A percentile compares a stretch with the other conserved stretches of the same genome.
Conservation (phyloP, 2,888 invertebrate genomes). For the Lissonota sp. region DNA sequence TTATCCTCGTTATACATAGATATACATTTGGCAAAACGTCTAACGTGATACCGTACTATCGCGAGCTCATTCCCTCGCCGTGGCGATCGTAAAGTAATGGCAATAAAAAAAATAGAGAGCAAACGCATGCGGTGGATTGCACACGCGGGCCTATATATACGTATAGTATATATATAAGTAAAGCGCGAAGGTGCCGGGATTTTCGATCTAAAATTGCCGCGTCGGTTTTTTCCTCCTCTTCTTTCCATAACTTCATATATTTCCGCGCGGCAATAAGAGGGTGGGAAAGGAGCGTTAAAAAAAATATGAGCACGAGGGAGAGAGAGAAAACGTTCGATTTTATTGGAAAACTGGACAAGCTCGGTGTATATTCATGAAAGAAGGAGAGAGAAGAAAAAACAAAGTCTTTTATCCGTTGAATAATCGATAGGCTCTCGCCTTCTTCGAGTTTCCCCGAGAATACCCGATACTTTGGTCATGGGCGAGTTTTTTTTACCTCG, state of each 20-base stretch:
- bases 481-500: slow-evolving; percentile 8
- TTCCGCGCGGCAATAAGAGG: neutral
- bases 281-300: neutral
- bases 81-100: slow-evolving; percentile 49
- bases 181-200: slow-evolving; percentile 14
- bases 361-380: too few species aligned
- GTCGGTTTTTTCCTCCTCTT: slow-evolving; percentile 10
- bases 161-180: neutral
- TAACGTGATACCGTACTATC: slow-evolving; percentile 10
- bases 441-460: neutral
- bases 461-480: neutral
- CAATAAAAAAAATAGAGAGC: slow-evolving; percentile 37
- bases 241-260: slow-evolving; percentile 23
- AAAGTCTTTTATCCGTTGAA: neutral
- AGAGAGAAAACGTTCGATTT: neutral
- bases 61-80: slow-evolving; percentile 10
- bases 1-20: too few species aligned
- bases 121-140: slow-evolving; percentile 17
- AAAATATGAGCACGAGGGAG: neutral
- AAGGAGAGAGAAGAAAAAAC: too few species aligned
- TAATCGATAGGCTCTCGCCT: slow-evolving; percentile 6
- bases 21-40: too few species aligned
- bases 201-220: slow-evolving; percentile 42
- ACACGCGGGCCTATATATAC: neutral
- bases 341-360: slow-evolving; percentile 21